Evolutionary conservation across 2,797 vertebrate genomes (phyloP), one percentile per base, ranked within the genome.

Genomic region (Pipistrellus nathusii): DNA sequence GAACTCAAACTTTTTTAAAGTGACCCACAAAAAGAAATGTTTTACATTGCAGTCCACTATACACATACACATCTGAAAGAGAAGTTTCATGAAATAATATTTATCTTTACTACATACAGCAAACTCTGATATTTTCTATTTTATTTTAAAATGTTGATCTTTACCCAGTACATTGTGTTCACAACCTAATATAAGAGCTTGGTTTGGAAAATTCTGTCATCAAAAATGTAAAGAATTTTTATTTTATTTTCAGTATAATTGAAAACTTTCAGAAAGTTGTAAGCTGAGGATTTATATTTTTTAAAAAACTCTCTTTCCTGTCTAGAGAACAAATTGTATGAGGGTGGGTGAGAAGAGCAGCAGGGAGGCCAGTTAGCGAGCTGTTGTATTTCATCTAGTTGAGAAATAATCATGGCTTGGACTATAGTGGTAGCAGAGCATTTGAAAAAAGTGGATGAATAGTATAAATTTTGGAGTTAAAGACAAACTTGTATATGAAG

Each of bases 161-260:
- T 90, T 85, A 30, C 11, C 8, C 8, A 27, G 30, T 38, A 72
- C 23, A 59, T 18, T 90, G 59, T 11, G 77, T 82, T 91, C 41
- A 35, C 64, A 77, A 25, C 46, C 17, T 76, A 76, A n/a, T 25
- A 72, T 30, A 78, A 53, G 38, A 38, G 15, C 7, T 84, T 85
- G 23, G 38, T 76, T 81, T 94, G 53, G 38, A 71, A 94, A 94
- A 13, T 27, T 84, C 41, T 88, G 51, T 89, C 15, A 3, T 44
- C 53, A 41, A 80, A 10, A 20, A 6, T 27, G 27, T 25, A 44
- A 80, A 55, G 8, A 25, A 11, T 46, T 73, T 73, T 51, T 35
- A 55, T 84, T 83, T 77, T 69, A 86, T 86, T 86, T 30, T 46
- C 5, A 12, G 69, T 66, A 6, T 86, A 82, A 66, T 5, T 48